Evolutionary conservation across 2,797 vertebrate species (phyloP).

Genomic region (Hippoglossus hippoglossus): DNA sequence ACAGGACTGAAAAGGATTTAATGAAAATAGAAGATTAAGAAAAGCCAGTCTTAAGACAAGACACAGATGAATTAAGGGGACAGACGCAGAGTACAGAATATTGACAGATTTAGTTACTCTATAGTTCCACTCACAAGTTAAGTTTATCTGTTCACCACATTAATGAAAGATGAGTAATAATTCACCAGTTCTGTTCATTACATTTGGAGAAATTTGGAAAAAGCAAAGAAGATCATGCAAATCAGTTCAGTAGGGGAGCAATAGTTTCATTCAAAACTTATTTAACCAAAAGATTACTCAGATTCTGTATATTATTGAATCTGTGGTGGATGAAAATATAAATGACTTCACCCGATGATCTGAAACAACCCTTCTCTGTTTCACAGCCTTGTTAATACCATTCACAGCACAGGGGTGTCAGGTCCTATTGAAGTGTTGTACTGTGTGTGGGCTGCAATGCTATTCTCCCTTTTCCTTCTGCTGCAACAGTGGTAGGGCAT

Average conservation of each 20-base stretch:
- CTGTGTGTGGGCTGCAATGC: conserved; percentile 52
- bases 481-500: conserved; percentile 64
- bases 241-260: not conserved
- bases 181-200: not conserved
- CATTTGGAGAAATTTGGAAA: not conserved
- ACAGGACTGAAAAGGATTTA: not conserved
- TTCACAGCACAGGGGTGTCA: conserved; percentile 2
- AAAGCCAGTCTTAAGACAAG: not conserved
- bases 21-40: too few species aligned
- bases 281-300: not conserved
- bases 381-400: not conserved
- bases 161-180: conserved; percentile 22
- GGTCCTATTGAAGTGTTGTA: conserved; percentile 48
- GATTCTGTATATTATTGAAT: not conserved
- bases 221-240: not conserved
- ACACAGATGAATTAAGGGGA: not conserved
- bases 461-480: conserved; percentile 32
- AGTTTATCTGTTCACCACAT: not conserved
- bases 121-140: too few species aligned
- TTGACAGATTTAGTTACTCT: too few species aligned
- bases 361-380: not conserved
- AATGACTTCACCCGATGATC: not conserved
- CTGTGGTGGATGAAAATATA: not conserved
- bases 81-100: too few species aligned
- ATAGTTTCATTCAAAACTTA: not conserved